Evolutionary conservation across 2,113 vertebrate species (phyloP).

Genomic region (Tragulus kanchil): DNA sequence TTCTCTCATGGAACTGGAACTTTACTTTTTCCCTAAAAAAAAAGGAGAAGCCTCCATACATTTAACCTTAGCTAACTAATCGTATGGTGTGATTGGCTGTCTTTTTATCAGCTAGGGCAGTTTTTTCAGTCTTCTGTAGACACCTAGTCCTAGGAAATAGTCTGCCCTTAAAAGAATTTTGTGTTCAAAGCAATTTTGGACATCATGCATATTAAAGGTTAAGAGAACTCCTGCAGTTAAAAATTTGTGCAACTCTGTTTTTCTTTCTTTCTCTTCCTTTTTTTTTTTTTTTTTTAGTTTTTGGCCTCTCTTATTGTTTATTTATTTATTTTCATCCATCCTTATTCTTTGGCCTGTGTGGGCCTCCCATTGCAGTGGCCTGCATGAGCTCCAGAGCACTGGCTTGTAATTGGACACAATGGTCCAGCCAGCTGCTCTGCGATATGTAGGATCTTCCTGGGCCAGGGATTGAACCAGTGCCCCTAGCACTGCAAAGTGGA

Average conservation of each 20-base stretch:
- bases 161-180: neutral
- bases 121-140: neutral
- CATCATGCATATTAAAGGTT: neutral
- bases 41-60: neutral
- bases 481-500: too few species aligned
- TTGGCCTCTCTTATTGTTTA: too few species aligned
- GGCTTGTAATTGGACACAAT: too few species aligned
- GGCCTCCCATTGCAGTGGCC: too few species aligned
- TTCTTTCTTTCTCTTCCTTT: too few species aligned
- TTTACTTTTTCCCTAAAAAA: neutral
- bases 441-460: too few species aligned
- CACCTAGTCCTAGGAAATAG: neutral
- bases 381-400: too few species aligned
- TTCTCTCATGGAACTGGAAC: neutral
- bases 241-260: neutral
- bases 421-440: too few species aligned
- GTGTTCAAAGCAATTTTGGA: neutral
- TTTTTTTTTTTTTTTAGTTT: too few species aligned
- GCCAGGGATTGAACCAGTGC: too few species aligned
- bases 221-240: neutral
- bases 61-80: constrained; percentile 5
- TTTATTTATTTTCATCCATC: too few species aligned
- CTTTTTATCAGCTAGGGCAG: neutral
- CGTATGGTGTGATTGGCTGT: neutral
- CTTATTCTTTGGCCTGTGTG: too few species aligned